Conservation (phyloP, 2,888 invertebrate genomes). For the Orgyia antiqua region DNA sequence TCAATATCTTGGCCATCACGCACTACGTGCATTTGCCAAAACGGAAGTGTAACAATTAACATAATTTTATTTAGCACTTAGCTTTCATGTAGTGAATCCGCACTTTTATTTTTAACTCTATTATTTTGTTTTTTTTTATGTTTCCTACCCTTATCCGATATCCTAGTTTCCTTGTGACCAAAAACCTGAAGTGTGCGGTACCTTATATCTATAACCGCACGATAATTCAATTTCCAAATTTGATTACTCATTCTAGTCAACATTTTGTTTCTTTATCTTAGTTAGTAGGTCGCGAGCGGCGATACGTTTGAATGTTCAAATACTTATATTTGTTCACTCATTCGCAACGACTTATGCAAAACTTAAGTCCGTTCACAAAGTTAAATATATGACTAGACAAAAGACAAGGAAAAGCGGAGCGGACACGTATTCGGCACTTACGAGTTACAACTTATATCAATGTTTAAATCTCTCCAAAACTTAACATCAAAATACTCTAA, state of each 20-base stretch:
- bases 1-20: not conserved
- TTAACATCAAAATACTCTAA: no score
- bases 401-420: constrained; percentile 55
- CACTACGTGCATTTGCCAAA: not conserved
- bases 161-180: constrained; percentile 22
- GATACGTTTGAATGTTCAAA: constrained; percentile 1
- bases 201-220: no score
- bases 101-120: constrained; percentile 35
- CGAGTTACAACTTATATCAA: no score
- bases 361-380: constrained; percentile 20
- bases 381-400: constrained; percentile 26
- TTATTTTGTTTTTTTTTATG: constrained; percentile 31
- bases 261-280: constrained; percentile 1
- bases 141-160: constrained; percentile 23
- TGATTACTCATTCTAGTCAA: not conserved
- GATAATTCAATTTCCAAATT: no score
- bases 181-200: constrained; percentile 36
- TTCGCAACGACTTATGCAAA: constrained; percentile 9
- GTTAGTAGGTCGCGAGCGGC: constrained; percentile 6
- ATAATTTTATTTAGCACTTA: constrained; percentile 12
- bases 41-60: no score
- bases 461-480: no score
- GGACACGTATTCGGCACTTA: constrained; percentile 49
- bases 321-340: constrained; percentile 3
- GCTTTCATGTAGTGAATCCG: constrained; percentile 33